These are phyloP conservation scores for Eilema griseolum DNA, from an alignment of 2,888 invertebrate species.

Conservation along the genomic window DNA sequence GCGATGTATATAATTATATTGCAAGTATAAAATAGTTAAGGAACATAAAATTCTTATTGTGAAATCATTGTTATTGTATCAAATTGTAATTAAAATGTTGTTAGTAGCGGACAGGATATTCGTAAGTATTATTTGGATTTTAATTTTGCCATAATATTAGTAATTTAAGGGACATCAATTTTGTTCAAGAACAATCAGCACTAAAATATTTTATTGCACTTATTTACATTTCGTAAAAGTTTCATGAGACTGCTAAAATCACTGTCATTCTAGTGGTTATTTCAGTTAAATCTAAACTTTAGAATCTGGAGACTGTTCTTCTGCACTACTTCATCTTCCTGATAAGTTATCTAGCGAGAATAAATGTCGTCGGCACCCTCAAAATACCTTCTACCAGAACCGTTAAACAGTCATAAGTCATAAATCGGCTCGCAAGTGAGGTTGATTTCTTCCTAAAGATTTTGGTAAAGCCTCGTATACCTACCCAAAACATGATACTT, in stretches of 20 bases:
- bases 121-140: neutral
- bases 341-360: neutral
- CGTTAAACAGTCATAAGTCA: too few relatives aligned
- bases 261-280: neutral
- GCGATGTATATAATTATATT: conserved; percentile 43
- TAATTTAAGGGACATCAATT: neutral
- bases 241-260: neutral
- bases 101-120: conserved; percentile 2
- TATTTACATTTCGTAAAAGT: neutral
- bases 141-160: neutral
- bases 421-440: neutral
- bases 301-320: too few relatives aligned
- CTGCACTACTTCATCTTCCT: neutral
- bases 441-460: neutral
- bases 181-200: neutral
- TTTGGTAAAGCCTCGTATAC: neutral
- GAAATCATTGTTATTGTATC: conserved; percentile 4
- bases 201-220: neutral
- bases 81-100: conserved; percentile 9
- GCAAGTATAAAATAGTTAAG: conserved; percentile 22
- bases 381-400: too few relatives aligned
- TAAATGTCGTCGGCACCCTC: neutral
- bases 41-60: conserved; percentile 29
- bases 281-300: neutral
- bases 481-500: too few relatives aligned